Base-by-base conservation (phyloP, 2,113 vertebrate species). In the Callocephalon fimbriatum region DNA sequence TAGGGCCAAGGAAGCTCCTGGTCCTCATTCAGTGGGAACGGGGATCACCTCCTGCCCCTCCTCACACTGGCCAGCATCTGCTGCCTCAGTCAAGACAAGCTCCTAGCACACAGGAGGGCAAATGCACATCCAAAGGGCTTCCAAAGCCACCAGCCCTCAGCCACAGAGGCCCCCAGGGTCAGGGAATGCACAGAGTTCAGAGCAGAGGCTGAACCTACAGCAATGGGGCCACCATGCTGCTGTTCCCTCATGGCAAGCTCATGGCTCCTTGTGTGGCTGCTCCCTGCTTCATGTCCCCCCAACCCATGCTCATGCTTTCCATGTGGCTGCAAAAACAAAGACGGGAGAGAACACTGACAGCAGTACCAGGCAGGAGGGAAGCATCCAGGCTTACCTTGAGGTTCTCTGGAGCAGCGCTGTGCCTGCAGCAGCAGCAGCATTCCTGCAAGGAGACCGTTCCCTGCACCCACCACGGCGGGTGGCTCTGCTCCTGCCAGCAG, bases 401-500 rank as follows among this genome's bases (percentile, higher is more conserved):
- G 35, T 19, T 53, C 29, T 25, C 2, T 0, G 1, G 63, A 70
- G 23, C 45, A 5, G 37, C 2, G 2, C 29, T 2, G 10, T 85
- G 92, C 77, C 87, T 71, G 0, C 0, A n/a, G 94, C 65, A 35
- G 14, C 70, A 5, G 66, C 45, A 47, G 66, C 62, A 16, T 86
- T 48, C 80, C 85, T 85, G 75, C 94, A 12, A 22, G 63, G 32
- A 66, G 65, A 47, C 70, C 40, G 44, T 61, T 80, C 32, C 84
- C 85, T 6, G 62, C 15, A 17, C 86, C 83, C 61, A 61, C 15
- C 35, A 2, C 7, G 12, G 63, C 47, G 3, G 82, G 85, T 58
- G 21, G 21, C n/a, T 68, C 70, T 6, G 76, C 31, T 58, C 27
- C 95, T 86, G 96, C 95, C 95, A 88, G 95, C 88, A 86, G 88